Base-by-base conservation (phyloP, 2,888 invertebrate genomes). In the Tethea ocularis region DNA sequence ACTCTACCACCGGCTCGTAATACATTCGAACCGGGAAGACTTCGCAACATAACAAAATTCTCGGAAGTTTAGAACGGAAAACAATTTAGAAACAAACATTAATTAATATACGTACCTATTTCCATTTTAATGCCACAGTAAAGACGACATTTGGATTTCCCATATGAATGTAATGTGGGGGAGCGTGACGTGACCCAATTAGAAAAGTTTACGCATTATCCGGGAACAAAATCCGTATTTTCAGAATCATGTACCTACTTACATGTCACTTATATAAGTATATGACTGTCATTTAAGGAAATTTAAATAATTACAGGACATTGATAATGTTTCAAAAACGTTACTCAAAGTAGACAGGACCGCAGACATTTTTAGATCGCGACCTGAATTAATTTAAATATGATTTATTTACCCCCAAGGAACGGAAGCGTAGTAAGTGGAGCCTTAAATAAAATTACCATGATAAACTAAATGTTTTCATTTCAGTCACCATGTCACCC, bases 201-300 rank as follows among this genome's bases (percentile, higher is more conserved):
- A 75, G 67, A 66, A 69, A 78, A 80, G 65, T 79, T 79, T 75
- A 61, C 68, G 69, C 71, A 71, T 78, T 75, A 68, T 63, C 68
- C 63, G 17, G 61, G 60, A n/a, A 36, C 11, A 20, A 54, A 54
- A 22, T 33, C 13, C 17, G 54, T 54, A 33, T 33, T 53, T 29
- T 17, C 26, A 52, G 29, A 24, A 26, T n/a, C n/a, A n/a, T n/a
- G n/a, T n/a, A n/a, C 52, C 52, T 17, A 17, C 36, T n/a, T n/a
- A n/a, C n/a, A n/a, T n/a, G n/a, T n/a, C n/a, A n/a, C n/a, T n/a
- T n/a, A n/a, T n/a, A n/a, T n/a, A 13, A 15, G 2, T 46, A 46
- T 10, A 46, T 20, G 10, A 20, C 20, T 46, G 20, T 46, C 46
- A 4, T 46, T 46, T n/a, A 46, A 46, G 38, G 20, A 15, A n/a